Evolutionary conservation across 2,113 vertebrate species (phyloP).

Genomic region (Apistogramma diplotaenia): DNA sequence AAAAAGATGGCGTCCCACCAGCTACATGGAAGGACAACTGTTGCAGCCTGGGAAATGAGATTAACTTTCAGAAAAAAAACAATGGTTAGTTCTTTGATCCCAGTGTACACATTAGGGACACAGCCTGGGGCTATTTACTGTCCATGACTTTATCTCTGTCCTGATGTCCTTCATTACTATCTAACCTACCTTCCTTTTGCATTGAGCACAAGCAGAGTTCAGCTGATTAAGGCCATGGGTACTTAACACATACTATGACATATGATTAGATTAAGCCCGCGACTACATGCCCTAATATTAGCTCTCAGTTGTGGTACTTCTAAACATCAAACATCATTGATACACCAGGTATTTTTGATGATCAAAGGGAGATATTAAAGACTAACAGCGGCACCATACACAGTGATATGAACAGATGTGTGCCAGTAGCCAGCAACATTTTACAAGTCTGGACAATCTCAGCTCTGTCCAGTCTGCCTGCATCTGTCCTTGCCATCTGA

Average conservation of each 20-base stretch:
- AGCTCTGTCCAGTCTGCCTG: neutral
- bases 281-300: neutral
- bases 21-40: neutral
- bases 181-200: neutral
- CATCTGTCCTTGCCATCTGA: constrained; percentile 18
- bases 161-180: neutral
- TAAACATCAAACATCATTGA: neutral
- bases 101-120: neutral
- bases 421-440: neutral
- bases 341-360: neutral
- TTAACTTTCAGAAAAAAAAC: neutral
- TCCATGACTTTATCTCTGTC: neutral
- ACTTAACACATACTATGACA: neutral
- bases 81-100: neutral
- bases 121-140: neutral
- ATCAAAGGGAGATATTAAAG: neutral
- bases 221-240: neutral
- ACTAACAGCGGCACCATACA: neutral
- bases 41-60: neutral
- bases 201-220: neutral
- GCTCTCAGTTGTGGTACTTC: neutral
- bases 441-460: constrained; percentile 16
- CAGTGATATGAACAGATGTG: neutral
- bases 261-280: neutral
- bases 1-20: neutral